phyloP scores from a whole-genome alignment of 2,797 vertebrate species.

The Melanotaenia parkinsoni region DNA sequence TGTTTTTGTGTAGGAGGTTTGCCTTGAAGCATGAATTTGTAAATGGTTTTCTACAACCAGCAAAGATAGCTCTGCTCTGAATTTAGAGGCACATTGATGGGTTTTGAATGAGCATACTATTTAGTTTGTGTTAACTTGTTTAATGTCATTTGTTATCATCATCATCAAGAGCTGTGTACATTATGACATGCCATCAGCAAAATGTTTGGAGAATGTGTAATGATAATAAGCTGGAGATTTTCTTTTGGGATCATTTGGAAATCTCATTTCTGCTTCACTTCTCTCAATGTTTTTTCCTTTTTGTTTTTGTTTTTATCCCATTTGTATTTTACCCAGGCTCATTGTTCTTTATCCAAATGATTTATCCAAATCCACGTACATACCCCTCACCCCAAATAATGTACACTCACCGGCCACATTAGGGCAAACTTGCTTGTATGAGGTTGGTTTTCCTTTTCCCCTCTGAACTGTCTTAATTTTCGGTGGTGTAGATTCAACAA shows the following conservation, averaged over 20 bases:
- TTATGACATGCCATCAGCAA: conserved; percentile 47
- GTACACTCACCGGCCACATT: background rate
- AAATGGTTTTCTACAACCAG: conserved; percentile 37
- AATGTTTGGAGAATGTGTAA: conserved; percentile 48
- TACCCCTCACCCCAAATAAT: background rate
- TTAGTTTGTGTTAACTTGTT: conserved; percentile 25
- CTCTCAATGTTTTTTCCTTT: conserved; percentile 15
- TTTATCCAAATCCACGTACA: conserved; percentile 10
- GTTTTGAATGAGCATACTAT: conserved; percentile 35
- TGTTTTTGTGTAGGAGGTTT: conserved; percentile 54
- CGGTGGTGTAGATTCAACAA: too few relatives aligned
- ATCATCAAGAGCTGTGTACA: conserved; percentile 41
- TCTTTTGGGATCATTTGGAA: conserved; percentile 58
- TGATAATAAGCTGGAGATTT: conserved; percentile 58
- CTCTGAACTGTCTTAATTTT: too few relatives aligned
- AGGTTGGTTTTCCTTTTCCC: too few relatives aligned
- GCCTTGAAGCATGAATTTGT: conserved; percentile 29
- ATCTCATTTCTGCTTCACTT: conserved; percentile 27
- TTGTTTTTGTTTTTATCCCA: conserved; percentile 34
- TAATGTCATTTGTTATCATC: conserved; percentile 43
- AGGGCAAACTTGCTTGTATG: too few relatives aligned
- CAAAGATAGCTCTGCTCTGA: conserved; percentile 17
- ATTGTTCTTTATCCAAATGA: conserved; percentile 36
- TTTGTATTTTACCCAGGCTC: conserved; percentile 54
- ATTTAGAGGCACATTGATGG: conserved; percentile 43